A percentile compares a stretch with the other conserved stretches of the same genome.
Evolutionary conservation across 2,797 vertebrate species (phyloP).

Genomic region (Taenioides sp.): DNA sequence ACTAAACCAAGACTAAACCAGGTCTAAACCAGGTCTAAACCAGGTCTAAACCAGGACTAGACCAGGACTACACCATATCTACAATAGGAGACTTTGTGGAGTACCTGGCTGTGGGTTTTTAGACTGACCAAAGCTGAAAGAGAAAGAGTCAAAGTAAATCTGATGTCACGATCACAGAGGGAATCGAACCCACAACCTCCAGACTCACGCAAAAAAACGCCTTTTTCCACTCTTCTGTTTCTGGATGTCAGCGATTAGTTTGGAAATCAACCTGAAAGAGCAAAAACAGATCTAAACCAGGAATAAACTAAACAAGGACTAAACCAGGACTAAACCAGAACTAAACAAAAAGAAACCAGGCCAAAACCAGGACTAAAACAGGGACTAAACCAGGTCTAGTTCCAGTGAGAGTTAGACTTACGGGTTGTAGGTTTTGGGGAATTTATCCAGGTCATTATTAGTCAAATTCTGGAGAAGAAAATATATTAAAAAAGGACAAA

Average conservation of each 20-base stretch:
- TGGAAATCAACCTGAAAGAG: background rate
- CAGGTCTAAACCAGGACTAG: background rate
- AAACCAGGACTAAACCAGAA: too few relatives aligned
- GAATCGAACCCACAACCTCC: background rate
- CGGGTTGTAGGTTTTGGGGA: conserved; percentile 5
- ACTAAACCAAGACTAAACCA: background rate
- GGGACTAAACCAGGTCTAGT: background rate
- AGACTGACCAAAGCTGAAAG: background rate
- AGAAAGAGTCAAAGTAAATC: background rate
- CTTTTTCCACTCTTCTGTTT: background rate
- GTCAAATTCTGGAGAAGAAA: background rate
- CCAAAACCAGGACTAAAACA: background rate
- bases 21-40: background rate
- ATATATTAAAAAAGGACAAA: background rate
- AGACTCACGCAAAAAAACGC: background rate
- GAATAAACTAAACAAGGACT: background rate
- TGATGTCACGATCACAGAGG: background rate
- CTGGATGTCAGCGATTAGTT: background rate
- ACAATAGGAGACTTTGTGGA: background rate
- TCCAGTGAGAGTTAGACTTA: background rate
- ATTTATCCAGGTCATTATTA: background rate
- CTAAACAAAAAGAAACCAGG: too few relatives aligned
- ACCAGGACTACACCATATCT: background rate
- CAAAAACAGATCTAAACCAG: background rate
- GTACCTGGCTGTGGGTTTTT: background rate